Evolutionary conservation across 2,888 invertebrate species (phyloP), one percentile per base, ranked within the genome.

Genomic region (Caenorhabditis zanzibari): DNA sequence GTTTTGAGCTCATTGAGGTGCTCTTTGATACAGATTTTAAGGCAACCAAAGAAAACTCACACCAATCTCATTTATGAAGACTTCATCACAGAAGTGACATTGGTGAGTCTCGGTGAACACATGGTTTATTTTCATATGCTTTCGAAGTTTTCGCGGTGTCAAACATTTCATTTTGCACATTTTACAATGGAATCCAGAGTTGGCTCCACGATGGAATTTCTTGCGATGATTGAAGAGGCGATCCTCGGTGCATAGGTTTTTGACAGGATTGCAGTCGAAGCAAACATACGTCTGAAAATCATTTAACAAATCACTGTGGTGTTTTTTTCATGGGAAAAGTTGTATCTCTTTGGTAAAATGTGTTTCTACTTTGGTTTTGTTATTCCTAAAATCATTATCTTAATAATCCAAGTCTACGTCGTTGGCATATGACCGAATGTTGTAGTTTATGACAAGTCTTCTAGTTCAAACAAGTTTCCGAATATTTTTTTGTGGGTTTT

Each of bases 61-160:
- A 35, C 75, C 82, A 52, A 79, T 71, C 66, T 92, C 91, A 41
- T 85, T 88, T 28, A 89, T 90, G 82, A 92, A 91, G 22, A 88
- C 73, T 41, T 92, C 91, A 1, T 90, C 90, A 74, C 91, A 91
- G 64, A 91, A 91, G 74, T 91, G 91, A 63, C 92, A 92, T 32
- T 88, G 88, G 66, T 82, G 91, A 1, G 91, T 91, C 66, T 90
- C 90, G 1, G 89, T 89, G 79, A 91, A 90, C 6, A 92, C 90
- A 72, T 91, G 91, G 9, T 88, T 76, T 90, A 92, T 91, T 69
- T 92, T 92, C 75, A 89, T 89, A 86, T 91, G 91, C 81, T 91
- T 92, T 4, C 91, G 77, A 49, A 92, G 81, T 75, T 92, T 92
- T 9, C 91, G 79, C n/a, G 92, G 91, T 7, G 80, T 92, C 66